Evolutionary conservation across 2,113 vertebrate genomes (phyloP).

Genomic region (Xenopus borealis): DNA sequence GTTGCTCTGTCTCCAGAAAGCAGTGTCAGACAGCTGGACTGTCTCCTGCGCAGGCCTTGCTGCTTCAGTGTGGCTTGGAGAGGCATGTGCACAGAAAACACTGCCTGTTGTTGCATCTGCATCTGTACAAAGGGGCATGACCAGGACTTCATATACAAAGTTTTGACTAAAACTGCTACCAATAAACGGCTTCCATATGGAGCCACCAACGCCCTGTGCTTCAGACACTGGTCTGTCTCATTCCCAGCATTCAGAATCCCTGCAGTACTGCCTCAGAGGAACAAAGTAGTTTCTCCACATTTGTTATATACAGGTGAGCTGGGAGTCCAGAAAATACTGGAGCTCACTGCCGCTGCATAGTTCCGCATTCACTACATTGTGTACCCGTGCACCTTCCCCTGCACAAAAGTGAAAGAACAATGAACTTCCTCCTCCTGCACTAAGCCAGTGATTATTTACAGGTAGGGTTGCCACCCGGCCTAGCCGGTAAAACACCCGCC

Average conservation of each 20-base stretch:
- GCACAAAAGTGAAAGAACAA: no score
- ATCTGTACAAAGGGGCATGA: conserved; percentile 24
- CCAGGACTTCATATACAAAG: conserved; percentile 16
- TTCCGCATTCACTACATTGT: no score
- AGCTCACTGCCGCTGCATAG: no score
- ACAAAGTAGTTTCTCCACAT: no score
- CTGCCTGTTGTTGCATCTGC: conserved; percentile 19
- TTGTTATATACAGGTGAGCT: no score
- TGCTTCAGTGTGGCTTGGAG: conserved; percentile 3
- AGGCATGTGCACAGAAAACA: conserved; percentile 1
- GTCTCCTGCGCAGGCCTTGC: not conserved
- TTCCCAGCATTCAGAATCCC: not conserved
- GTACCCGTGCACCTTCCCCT: no score
- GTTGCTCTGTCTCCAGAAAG: not conserved
- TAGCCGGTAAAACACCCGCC: no score
- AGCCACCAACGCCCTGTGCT: not conserved
- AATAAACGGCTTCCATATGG: conserved; percentile 34
- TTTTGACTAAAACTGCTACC: conserved; percentile 19
- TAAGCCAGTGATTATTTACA: no score
- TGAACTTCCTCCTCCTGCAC: no score
- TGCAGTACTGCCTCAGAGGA: no score
- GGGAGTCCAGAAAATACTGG: no score
- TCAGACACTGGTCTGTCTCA: not conserved
- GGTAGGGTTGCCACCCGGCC: no score
- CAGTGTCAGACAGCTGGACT: conserved; percentile 4